Percentiles rank a stretch among this genome's conserved stretches.
Evolutionary conservation across 2,797 vertebrate species (phyloP).

Genomic region (Mastacembelus armatus): DNA sequence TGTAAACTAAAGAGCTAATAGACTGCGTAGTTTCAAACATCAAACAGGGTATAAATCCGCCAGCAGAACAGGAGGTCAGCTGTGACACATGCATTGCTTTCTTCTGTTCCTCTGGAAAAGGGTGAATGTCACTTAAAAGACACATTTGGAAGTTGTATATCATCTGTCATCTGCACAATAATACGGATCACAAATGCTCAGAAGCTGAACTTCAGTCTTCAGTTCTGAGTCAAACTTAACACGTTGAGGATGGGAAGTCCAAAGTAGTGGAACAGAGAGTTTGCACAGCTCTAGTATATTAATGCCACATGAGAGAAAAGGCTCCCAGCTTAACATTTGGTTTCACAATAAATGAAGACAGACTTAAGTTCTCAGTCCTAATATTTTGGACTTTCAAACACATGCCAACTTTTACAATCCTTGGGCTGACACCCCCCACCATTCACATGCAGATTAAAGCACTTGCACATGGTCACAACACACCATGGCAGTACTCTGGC

Average conservation of each 20-base stretch:
- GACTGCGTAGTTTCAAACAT: neutral
- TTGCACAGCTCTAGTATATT: neutral
- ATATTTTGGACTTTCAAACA: neutral
- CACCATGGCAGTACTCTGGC: neutral
- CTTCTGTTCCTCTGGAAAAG: neutral
- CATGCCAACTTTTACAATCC: neutral
- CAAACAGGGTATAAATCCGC: neutral
- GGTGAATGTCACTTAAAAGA: neutral
- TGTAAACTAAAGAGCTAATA: slow-evolving; percentile 20
- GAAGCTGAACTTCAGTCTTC: slow-evolving; percentile 15
- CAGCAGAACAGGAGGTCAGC: too few species aligned
- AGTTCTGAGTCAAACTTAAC: slow-evolving; percentile 24
- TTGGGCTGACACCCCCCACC: slow-evolving; percentile 19
- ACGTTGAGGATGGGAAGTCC: neutral
- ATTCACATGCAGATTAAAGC: neutral
- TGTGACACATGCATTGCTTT: neutral
- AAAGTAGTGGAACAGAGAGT: neutral
- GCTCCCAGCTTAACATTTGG: slow-evolving; percentile 8
- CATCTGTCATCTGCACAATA: neutral
- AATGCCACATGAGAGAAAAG: slow-evolving; percentile 12
- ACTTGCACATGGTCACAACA: too few species aligned
- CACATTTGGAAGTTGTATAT: neutral
- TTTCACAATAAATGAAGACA: neutral
- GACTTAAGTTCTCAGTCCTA: neutral
- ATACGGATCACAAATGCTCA: slow-evolving; percentile 20